Evolutionary conservation across 1,140 invertebrate genomes (phyloP), one percentile per base, ranked within the genome.

Genomic region (Heliconius eleuchia): DNA sequence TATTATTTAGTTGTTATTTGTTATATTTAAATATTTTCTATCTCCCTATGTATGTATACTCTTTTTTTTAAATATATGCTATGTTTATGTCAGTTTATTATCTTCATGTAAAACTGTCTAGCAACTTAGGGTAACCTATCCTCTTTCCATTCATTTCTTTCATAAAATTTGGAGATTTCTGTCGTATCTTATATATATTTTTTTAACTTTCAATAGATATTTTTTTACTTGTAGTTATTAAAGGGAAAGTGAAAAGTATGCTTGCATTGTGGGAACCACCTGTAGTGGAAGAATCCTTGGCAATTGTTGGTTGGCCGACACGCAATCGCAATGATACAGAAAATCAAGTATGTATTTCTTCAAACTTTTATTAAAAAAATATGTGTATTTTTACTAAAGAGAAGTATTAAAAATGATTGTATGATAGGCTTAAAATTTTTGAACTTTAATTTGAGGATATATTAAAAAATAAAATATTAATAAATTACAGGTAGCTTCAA

Each of bases 181-280:
- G 50, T 52, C 18, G 5, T 52, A 52, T 52, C 16, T 18, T 16
- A 1, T 70, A 27, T 46, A 7, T 60, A 18, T 23, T 71, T 60
- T 74, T 71, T 50, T 7, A 18, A 46, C 9, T 66, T 79, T 71
- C 27, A 27, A 72, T 66, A 16, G n/a, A 50, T 71, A 76, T 52
- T 76, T 4, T 81, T 80, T 11, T 42, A n/a, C 13, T 16, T 16
- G 16, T 86, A 93, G 91, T 84, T 8, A 92, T 96, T 1, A 95
- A 95, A 84, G 83, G 74, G 13, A 92, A 92, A 82, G 81, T 96
- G 95, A 95, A 97, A 80, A 97, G 97, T 39, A 94, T 98, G 50
- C 90, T 98, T 11, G 97, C 96, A 76, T 95, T 98, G 1, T 98
- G 97, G 97, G 97, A 98, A 89, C 96, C 97, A 1, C 96, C 96